Base-by-base conservation (phyloP, 2,113 vertebrate genomes). In the Cromileptes altivelis region DNA sequence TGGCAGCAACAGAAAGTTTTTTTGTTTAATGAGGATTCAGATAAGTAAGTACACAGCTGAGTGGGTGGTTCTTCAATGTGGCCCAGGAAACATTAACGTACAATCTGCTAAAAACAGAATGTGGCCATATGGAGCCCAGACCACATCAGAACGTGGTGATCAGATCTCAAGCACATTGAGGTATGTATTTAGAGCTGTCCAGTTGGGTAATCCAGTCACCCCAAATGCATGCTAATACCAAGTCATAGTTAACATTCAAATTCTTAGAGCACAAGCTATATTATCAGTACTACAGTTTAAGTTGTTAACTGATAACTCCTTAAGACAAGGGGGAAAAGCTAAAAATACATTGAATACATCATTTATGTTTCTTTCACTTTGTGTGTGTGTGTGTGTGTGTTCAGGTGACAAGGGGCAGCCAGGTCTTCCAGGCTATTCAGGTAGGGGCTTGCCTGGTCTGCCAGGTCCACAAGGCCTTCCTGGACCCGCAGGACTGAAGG, bases 401-500 rank as follows among this genome's bases (percentile, higher is more conserved):
- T 49, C 40, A 95, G 94, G 94, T 70, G 80, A 93, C 17, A 94
- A 91, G 69, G 94, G 92, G 4, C 78, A 55, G n/a, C 62, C 85
- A 63, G 94, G 94, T 60, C 2, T 2, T 3, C 63, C 47, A 71
- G 93, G 93, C 2, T 0, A 10, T 57, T 37, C 79, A 40, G 75
- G 63, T 33, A 69, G 19, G 3, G 94, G 92, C 21, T 30, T 23
- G 2, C 67, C 88, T 62, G 93, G 94, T 40, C 71, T 10, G 10
- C 80, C 83, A 62, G 94, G 94, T 61, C 5, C 9, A 55, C 75
- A 9, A 30, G 94, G 94, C 14, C n/a, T 3, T 58, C 79, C 85
- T 73, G 94, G 94, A 56, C 8, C 10, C 76, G 87, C 75, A 64
- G 94, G 94, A 81, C 13, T 25, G 62, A 92, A 93, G 94, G 94